These are phyloP conservation scores for Periplaneta americana DNA, from an alignment of 1,140 invertebrate species.

Conservation along the genomic window DNA sequence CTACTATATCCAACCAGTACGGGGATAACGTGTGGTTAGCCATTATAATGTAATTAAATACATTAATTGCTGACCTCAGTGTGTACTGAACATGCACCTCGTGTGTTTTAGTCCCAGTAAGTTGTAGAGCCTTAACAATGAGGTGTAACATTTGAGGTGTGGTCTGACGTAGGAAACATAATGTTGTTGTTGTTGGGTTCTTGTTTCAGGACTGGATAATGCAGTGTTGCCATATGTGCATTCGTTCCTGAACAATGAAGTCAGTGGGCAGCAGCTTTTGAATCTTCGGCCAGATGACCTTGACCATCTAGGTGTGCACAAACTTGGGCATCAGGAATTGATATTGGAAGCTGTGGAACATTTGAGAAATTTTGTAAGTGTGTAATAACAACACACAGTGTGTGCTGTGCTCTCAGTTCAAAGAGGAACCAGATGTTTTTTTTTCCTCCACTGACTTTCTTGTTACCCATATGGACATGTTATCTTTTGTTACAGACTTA, in stretches of 20 bases:
- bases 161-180: no score
- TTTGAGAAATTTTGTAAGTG: conserved; percentile 77
- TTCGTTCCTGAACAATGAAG: conserved; percentile 70
- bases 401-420: no score
- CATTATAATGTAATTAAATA: no score
- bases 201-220: conserved; percentile 68
- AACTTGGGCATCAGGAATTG: conserved; percentile 89
- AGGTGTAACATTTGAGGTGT: background rate
- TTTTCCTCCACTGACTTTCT: no score
- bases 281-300: conserved; percentile 80
- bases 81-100: no score
- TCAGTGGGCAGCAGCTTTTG: conserved; percentile 77
- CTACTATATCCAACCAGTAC: no score
- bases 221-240: conserved; percentile 74
- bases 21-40: no score
- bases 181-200: background rate
- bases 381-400: no score
- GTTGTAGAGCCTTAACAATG: background rate
- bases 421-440: no score
- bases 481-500: no score
- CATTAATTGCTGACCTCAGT: no score
- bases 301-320: conserved; percentile 74
- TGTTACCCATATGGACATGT: no score
- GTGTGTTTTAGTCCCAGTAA: background rate
- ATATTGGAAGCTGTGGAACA: conserved; percentile 87